These are phyloP conservation scores for Empidonax traillii DNA, from an alignment of 2,113 vertebrate species.

Conservation along the genomic window DNA sequence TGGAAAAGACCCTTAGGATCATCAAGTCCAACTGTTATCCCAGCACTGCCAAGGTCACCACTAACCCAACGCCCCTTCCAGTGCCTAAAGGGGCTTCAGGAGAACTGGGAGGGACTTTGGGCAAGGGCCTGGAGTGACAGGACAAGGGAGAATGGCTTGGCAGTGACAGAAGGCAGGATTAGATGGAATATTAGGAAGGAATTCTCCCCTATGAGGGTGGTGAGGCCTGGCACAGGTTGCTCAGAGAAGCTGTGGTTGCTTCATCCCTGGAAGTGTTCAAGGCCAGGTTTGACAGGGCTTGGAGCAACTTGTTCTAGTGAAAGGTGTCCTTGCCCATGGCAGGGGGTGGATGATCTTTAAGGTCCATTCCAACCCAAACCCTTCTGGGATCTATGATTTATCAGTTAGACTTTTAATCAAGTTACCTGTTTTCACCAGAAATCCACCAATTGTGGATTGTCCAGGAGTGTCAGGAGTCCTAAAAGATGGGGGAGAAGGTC, in stretches of 20 bases:
- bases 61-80: not conserved
- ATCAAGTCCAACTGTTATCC: not conserved
- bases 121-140: not conserved
- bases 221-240: accelerated
- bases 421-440: not conserved
- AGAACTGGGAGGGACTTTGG: not conserved
- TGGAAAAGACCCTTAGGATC: not conserved
- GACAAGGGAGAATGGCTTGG: not conserved
- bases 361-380: not conserved
- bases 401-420: not conserved
- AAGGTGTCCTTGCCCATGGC: not conserved
- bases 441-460: not conserved
- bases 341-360: not conserved
- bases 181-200: not conserved
- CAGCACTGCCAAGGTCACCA: not conserved
- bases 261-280: not conserved
- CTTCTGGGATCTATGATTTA: not conserved
- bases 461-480: not conserved
- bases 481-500: not conserved
- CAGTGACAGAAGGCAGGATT: not conserved
- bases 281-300: not conserved
- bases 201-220: not conserved
- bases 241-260: not conserved
- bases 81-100: not conserved
- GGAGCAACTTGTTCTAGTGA: accelerated